A percentile compares a stretch with the other conserved stretches of the same genome.
Evolutionary conservation across 2,797 vertebrate species (phyloP).

Genomic region (Huso huso): DNA sequence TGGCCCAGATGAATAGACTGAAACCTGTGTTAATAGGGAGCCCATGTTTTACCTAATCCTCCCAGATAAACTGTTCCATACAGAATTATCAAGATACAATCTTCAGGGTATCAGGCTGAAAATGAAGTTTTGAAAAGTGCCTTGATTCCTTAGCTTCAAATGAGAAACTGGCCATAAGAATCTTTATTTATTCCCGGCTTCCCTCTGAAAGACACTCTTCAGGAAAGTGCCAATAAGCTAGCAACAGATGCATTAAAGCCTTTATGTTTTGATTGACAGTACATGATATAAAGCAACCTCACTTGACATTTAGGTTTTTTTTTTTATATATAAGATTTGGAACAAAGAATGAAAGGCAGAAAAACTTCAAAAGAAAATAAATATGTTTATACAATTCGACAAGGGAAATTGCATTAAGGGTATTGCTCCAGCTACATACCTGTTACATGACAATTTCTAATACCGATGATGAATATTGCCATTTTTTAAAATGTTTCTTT

Average conservation of each 20-base stretch:
- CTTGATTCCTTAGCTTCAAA: conserved; percentile 77
- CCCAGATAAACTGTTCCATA: conserved; percentile 72
- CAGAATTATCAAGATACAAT: conserved; percentile 81
- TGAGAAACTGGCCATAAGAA: conserved; percentile 75
- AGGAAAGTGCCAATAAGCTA: conserved; percentile 88
- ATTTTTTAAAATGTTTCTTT: background rate
- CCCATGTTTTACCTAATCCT: conserved; percentile 73
- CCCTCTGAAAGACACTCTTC: conserved; percentile 74
- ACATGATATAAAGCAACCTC: conserved; percentile 85
- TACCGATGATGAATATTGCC: background rate
- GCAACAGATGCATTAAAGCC: conserved; percentile 80
- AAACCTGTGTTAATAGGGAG: conserved; percentile 75
- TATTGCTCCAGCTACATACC: background rate
- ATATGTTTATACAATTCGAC: conserved; percentile 69
- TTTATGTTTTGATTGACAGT: conserved; percentile 82
- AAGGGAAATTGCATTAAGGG: conserved; percentile 12
- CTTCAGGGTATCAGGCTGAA: conserved; percentile 89
- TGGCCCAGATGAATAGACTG: conserved; percentile 70
- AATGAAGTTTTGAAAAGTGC: conserved; percentile 83
- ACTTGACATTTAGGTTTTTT: conserved; percentile 90
- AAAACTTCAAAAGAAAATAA: conserved; percentile 72
- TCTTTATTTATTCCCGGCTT: conserved; percentile 74
- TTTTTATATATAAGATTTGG: conserved; percentile 72
- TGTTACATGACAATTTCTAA: background rate
- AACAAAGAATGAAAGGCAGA: conserved; percentile 62